Conservation (phyloP, 1,140 invertebrate genomes). For the Cyclargus thomasi region DNA sequence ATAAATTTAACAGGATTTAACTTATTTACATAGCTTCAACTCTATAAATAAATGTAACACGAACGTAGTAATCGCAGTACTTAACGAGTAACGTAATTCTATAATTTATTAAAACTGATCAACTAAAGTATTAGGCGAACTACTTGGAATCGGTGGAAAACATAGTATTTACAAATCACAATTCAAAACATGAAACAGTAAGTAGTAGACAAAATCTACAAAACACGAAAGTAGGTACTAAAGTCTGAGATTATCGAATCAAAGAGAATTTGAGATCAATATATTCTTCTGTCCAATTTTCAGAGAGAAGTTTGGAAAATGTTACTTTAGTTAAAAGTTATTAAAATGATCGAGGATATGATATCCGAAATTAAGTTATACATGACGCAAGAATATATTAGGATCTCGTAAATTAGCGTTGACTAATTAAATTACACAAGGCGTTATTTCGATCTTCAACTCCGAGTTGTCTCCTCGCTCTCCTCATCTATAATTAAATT, state of each 20-base stretch:
- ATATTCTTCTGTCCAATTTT: not conserved
- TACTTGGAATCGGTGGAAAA: not conserved
- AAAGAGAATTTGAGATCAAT: slow-evolving; percentile 11
- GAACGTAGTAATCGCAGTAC: not conserved
- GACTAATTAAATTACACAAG: slow-evolving; percentile 19
- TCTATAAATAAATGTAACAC: slow-evolving; percentile 4
- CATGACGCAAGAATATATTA: not conserved
- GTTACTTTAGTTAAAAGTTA: not conserved
- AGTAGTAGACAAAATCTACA: slow-evolving; percentile 8
- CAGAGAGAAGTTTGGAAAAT: not conserved
- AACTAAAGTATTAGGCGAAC: not conserved
- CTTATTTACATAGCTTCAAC: slow-evolving; percentile 66
- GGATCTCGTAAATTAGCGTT: slow-evolving; percentile 9
- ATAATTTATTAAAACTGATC: not conserved
- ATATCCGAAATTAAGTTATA: not conserved
- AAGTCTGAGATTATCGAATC: slow-evolving; percentile 19
- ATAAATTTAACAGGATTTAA: slow-evolving; percentile 72
- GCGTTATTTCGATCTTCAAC: slow-evolving; percentile 15
- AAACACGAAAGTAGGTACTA: slow-evolving; percentile 15
- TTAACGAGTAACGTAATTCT: slow-evolving; percentile 4
- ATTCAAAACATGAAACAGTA: slow-evolving; percentile 5
- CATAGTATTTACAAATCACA: slow-evolving; percentile 12
- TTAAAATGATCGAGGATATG: not conserved
- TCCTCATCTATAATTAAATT: not conserved
- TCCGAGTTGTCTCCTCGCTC: slow-evolving; percentile 4